Evolutionary conservation across 1,140 invertebrate species (phyloP), one percentile per base, ranked within the genome.

Genomic region (Pogonomyrmex californicus): DNA sequence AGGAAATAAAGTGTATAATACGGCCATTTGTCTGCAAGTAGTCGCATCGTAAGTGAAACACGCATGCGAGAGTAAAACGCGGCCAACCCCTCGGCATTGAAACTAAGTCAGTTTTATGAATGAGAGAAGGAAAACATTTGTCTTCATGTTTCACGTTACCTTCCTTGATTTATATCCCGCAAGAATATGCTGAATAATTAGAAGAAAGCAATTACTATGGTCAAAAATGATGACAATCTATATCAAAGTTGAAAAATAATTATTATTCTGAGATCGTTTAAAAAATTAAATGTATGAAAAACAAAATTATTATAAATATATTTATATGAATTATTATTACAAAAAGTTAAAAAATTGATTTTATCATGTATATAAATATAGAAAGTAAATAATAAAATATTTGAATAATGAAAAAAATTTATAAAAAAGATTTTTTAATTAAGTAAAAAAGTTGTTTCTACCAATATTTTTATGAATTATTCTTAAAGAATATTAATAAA

Each of bases 1-100:
- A 78, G 73, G 60, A 85, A 78, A 65, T 76, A 33, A 83, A 77
- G 12, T 58, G 79, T 63, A 38, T 62, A 85, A 47, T 14, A 17
- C 47, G 14, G 44, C 14, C 14, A 73, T 82, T 82, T 82, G 66
- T 82, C 66, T 73, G 41, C 33, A 23, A 56, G 36, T 51, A 44
- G 60, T 23, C 36, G 9, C 58, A 58, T n/a, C 23, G 82, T 65
- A 54, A 85, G 23, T 60, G 47, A 78, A 76, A 85, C 58, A 44
- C 33, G 82, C 23, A 63, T 78, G 44, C 12, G 14, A 63, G 33
- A 23, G 23, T 65, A 54, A 44, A 78, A 85, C 36, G 38, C 5
- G 23, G 23, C 9, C 58, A 41, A 1, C 23, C 49, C 33, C 73
- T 56, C 36, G 14, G 23, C 41, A 78, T 63, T 78, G 73, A 77